Evolutionary conservation across 2,113 vertebrate species (phyloP).

Genomic region (Corynorhinus townsendii): DNA sequence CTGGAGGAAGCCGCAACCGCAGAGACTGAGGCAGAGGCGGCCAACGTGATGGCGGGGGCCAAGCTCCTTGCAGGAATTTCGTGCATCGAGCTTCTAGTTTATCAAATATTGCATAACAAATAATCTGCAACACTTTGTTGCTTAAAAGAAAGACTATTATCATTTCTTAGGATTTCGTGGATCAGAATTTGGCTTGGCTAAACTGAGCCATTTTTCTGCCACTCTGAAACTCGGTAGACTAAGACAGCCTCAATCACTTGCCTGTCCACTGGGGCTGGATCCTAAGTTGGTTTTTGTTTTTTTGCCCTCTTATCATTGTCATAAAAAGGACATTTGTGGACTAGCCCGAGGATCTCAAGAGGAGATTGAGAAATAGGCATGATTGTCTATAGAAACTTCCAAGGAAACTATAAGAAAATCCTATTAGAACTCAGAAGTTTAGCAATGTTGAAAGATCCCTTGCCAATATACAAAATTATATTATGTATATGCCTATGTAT

Average conservation of each 20-base stretch:
- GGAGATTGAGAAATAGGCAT: background rate
- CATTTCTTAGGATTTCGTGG: background rate
- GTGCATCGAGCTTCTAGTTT: background rate
- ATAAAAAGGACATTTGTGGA: background rate
- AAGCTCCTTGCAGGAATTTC: too few species aligned
- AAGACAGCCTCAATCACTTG: background rate
- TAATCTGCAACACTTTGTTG: rapidly evolving
- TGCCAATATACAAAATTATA: background rate
- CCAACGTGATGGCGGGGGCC: too few species aligned
- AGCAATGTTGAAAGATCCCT: background rate
- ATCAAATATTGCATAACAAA: background rate
- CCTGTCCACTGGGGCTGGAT: background rate
- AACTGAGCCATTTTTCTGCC: background rate
- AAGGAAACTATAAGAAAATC: background rate
- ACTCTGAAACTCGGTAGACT: background rate
- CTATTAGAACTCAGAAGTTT: background rate
- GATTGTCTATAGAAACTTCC: background rate
- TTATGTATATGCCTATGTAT: too few species aligned
- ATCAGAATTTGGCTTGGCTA: background rate
- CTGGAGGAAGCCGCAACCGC: too few species aligned
- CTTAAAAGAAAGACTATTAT: background rate
- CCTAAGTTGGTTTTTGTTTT: background rate
- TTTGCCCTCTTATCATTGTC: background rate
- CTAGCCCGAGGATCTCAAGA: background rate
- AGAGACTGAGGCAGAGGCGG: too few species aligned